These are phyloP conservation scores for Vespertilio murinus DNA, from an alignment of 2,797 vertebrate genomes.

Conservation along the genomic window DNA sequence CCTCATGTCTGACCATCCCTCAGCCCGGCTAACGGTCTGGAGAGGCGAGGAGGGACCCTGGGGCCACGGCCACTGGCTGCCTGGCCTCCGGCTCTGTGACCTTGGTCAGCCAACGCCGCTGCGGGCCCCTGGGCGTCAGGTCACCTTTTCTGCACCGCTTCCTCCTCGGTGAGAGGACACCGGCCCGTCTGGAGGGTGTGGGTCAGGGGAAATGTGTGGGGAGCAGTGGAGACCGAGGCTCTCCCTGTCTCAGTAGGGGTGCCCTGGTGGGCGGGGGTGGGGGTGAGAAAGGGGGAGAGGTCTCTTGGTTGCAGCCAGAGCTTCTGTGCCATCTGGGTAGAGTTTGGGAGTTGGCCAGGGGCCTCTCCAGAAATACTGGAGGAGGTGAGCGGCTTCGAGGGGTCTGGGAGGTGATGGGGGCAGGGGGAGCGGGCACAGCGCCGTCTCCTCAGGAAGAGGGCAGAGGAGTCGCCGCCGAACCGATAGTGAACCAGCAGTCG, in stretches of 20 bases:
- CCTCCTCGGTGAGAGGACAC: neutral
- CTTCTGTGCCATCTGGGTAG: neutral
- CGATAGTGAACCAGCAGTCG: neutral
- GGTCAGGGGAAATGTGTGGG: neutral
- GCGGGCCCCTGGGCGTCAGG: neutral
- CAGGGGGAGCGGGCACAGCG: neutral
- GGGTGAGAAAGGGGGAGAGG: fast-evolving
- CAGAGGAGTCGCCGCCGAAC: no score
- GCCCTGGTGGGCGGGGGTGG: fast-evolving
- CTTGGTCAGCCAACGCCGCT: neutral
- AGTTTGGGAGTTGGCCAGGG: neutral
- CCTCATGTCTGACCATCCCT: no score
- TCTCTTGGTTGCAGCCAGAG: fast-evolving
- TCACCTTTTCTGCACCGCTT: neutral
- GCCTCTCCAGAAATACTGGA: neutral
- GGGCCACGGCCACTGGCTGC: fast-evolving
- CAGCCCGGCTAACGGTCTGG: neutral
- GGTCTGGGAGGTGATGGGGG: neutral
- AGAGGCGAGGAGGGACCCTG: neutral
- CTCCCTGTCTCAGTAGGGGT: fast-evolving
- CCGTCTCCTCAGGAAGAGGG: no score
- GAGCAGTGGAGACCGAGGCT: fast-evolving
- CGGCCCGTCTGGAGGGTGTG: neutral
- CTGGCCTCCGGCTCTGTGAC: neutral
- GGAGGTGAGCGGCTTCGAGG: neutral